Percentiles rank a stretch among this genome's conserved stretches.
phyloP scores from a whole-genome alignment of 2,113 vertebrate species.

The Myotis lucifugus region DNA sequence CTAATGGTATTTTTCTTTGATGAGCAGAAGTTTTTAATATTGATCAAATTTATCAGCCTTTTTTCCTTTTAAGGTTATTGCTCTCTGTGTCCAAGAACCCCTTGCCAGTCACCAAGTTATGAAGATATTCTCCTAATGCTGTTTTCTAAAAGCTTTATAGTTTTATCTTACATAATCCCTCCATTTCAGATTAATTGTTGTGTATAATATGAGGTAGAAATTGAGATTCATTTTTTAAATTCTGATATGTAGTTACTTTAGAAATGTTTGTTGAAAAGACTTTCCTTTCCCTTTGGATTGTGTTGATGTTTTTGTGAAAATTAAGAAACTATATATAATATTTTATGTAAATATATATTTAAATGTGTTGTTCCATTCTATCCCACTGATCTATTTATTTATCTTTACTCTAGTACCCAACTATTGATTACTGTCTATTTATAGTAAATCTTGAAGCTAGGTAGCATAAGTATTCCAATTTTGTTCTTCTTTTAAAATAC shows the following conservation, averaged over 20 bases:
- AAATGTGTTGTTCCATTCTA: not conserved
- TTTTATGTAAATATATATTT: not conserved
- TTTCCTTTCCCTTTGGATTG: not conserved
- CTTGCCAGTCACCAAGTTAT: slow-evolving; percentile 15
- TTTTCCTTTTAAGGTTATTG: slow-evolving; percentile 7
- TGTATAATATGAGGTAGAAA: slow-evolving; percentile 8
- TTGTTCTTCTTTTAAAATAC: slow-evolving; percentile 5
- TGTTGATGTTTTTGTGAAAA: slow-evolving; percentile 46
- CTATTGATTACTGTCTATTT: not conserved
- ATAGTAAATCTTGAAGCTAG: not conserved
- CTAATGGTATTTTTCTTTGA: slow-evolving; percentile 5
- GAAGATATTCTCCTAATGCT: not conserved
- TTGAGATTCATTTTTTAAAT: slow-evolving; percentile 44
- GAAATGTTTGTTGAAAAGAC: not conserved
- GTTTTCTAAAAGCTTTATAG: slow-evolving; percentile 14
- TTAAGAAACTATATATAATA: not conserved
- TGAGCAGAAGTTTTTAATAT: not conserved
- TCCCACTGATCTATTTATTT: not conserved
- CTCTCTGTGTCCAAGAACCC: not conserved
- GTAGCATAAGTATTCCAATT: not conserved
- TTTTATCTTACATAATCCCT: slow-evolving; percentile 10
- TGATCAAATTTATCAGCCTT: not conserved
- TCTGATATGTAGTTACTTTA: slow-evolving; percentile 22
- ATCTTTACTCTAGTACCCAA: not conserved
- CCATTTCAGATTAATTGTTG: slow-evolving; percentile 37